Conservation (phyloP, 1,140 invertebrate genomes). For the Leguminivora glycinivorella region DNA sequence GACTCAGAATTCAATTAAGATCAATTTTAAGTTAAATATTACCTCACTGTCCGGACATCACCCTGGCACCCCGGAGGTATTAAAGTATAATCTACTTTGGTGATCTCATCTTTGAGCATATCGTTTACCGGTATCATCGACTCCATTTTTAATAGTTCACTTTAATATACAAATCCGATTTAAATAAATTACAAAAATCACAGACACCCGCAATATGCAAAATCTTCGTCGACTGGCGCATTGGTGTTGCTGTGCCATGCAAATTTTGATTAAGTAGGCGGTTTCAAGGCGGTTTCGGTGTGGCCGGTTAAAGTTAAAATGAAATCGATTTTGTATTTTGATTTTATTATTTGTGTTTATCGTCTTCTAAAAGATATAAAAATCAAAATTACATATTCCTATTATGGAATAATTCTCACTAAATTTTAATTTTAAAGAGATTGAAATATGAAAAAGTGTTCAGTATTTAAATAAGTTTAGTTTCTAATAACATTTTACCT, state of each 20-base stretch:
- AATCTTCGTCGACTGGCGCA: conserved; percentile 6
- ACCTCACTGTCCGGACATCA: conserved; percentile 47
- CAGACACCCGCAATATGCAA: conserved; percentile 4
- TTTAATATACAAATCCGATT: background rate
- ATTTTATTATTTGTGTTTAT: no score
- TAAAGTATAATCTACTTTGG: conserved; percentile 51
- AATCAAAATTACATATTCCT: no score
- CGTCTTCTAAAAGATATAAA: no score
- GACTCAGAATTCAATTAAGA: background rate
- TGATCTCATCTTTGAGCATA: conserved; percentile 49
- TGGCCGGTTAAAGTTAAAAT: background rate
- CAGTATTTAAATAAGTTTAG: no score
- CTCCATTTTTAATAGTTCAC: conserved; percentile 46
- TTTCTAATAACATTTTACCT: no score
- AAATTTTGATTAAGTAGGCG: conserved; percentile 15
- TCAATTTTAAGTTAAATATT: conserved; percentile 21
- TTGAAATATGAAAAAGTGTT: no score
- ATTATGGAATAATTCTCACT: no score
- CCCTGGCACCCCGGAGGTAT: conserved; percentile 49
- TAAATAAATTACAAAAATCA: conserved; percentile 24
- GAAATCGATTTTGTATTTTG: background rate
- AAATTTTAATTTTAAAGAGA: no score
- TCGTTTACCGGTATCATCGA: conserved; percentile 52
- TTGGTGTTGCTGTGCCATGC: conserved; percentile 13
- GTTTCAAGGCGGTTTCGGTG: conserved; percentile 18